Conservation (phyloP, 2,888 invertebrate genomes). For the Anodontia alba region DNA sequence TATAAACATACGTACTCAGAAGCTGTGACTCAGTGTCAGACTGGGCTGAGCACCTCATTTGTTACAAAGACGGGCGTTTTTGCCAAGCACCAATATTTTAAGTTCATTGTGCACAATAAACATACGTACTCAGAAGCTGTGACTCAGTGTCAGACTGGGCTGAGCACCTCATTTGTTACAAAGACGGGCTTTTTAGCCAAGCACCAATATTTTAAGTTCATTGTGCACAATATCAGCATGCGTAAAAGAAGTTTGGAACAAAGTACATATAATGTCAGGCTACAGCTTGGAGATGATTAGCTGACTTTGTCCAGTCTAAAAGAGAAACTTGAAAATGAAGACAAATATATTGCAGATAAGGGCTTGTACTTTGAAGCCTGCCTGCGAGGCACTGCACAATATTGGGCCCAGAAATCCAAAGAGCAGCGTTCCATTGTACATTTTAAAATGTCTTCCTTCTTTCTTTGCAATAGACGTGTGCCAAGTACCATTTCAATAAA, state of each 20-base stretch:
- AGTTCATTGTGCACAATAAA: constrained; percentile 43
- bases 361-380: constrained; percentile 41
- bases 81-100: constrained; percentile 33
- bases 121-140: background rate
- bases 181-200: constrained; percentile 33
- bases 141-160: constrained; percentile 42
- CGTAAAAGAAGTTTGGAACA: constrained; percentile 38
- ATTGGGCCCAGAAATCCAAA: constrained; percentile 52
- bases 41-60: constrained; percentile 46
- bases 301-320: constrained; percentile 23
- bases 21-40: constrained; percentile 28
- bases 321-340: constrained; percentile 25
- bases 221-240: constrained; percentile 43
- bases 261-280: constrained; percentile 33
- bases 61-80: constrained; percentile 39
- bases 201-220: constrained; percentile 39
- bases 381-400: constrained; percentile 51
- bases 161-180: constrained; percentile 42
- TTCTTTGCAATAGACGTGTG: constrained; percentile 48
- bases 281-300: constrained; percentile 40
- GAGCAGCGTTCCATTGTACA: constrained; percentile 55
- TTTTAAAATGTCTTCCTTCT: constrained; percentile 53
- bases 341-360: constrained; percentile 33
- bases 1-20: too few species aligned
- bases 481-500: constrained; percentile 21